These are phyloP conservation scores for Spea multiplicata DNA, from an alignment of 2,113 vertebrate species.

Conservation along the genomic window DNA sequence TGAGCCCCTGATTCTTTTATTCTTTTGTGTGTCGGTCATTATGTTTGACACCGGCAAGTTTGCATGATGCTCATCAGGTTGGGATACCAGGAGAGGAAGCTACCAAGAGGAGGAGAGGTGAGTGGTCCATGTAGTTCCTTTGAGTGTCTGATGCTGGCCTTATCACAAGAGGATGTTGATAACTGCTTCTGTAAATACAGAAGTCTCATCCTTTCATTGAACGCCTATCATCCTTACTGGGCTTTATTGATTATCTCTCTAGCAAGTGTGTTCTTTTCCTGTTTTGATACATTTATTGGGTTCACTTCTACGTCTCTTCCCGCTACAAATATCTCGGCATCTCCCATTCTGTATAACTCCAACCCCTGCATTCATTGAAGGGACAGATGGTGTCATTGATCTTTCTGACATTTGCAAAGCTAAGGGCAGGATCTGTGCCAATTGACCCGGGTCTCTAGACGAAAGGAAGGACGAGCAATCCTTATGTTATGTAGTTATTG, in stretches of 20 bases:
- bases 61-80: slow-evolving; percentile 46
- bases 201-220: neutral
- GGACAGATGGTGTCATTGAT: slow-evolving; percentile 44
- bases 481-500: slow-evolving; percentile 19
- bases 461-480: neutral
- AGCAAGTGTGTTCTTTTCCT: neutral
- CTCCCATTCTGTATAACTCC: slow-evolving; percentile 3
- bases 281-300: neutral
- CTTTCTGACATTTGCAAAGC: slow-evolving; percentile 41
- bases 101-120: slow-evolving; percentile 54
- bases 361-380: slow-evolving; percentile 17
- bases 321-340: neutral
- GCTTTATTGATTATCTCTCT: neutral
- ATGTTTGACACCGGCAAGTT: slow-evolving; percentile 49
- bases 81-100: slow-evolving; percentile 49
- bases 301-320: neutral
- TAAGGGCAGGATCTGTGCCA: slow-evolving; percentile 37
- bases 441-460: slow-evolving; percentile 11
- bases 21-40: slow-evolving; percentile 10
- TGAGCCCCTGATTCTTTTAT: slow-evolving; percentile 1
- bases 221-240: neutral
- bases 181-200: neutral
- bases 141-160: slow-evolving; percentile 42
- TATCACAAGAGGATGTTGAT: neutral
- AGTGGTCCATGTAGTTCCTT: slow-evolving; percentile 56